Percentiles rank a stretch among this genome's conserved stretches.
Evolutionary conservation across 2,888 invertebrate species (phyloP).

Genomic region (Xylota sylvarum): DNA sequence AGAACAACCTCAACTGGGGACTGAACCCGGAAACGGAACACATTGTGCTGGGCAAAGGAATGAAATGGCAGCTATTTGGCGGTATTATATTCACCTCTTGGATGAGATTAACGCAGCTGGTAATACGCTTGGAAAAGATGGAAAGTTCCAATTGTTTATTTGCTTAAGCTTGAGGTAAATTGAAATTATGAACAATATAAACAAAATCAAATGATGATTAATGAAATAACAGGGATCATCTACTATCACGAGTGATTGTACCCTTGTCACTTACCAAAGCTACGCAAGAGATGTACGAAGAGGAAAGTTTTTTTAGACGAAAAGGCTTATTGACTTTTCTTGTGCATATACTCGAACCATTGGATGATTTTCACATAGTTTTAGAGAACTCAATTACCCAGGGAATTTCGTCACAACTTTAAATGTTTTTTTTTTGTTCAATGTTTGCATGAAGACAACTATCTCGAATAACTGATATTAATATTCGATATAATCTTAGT

Average conservation of each 20-base stretch:
- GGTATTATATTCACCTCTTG: conserved; percentile 95
- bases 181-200: neutral
- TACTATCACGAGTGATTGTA: conserved; percentile 95
- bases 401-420: conserved; percentile 85
- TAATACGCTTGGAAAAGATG: conserved; percentile 94
- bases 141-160: conserved; percentile 98
- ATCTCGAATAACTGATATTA: conserved; percentile 24
- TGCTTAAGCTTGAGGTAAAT: conserved; percentile 95
- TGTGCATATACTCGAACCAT: conserved; percentile 94
- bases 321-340: conserved; percentile 94
- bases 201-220: neutral
- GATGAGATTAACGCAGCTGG: conserved; percentile 95
- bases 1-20: conserved; percentile 79
- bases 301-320: conserved; percentile 96
- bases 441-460: neutral
- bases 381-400: conserved; percentile 93
- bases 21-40: conserved; percentile 80
- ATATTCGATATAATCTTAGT: conserved; percentile 14
- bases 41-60: conserved; percentile 82
- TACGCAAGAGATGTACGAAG: conserved; percentile 97
- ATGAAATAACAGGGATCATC: conserved; percentile 89
- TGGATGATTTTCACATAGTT: conserved; percentile 93
- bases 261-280: conserved; percentile 96
- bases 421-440: conserved; percentile 64
- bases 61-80: conserved; percentile 90